These are phyloP conservation scores for Tachysurus vachellii DNA, from an alignment of 2,113 vertebrate species.

Conservation along the genomic window DNA sequence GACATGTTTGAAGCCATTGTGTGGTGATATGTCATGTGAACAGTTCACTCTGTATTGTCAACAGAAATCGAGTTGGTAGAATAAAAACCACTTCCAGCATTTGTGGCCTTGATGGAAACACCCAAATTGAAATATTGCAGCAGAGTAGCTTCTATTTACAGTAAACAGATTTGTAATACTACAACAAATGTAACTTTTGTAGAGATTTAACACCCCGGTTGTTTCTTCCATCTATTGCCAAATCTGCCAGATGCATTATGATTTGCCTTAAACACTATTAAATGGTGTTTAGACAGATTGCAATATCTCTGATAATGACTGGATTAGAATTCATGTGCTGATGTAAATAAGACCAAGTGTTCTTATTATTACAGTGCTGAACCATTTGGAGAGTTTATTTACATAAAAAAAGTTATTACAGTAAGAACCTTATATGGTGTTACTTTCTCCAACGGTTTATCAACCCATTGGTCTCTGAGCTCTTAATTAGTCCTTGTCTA, in stretches of 20 bases:
- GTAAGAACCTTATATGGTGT: not conserved
- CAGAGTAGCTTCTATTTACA: constrained; percentile 35
- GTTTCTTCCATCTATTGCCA: constrained; percentile 24
- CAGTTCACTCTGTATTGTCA: constrained; percentile 35
- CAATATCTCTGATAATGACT: not conserved
- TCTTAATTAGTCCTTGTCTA: not conserved
- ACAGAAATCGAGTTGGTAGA: constrained; percentile 26
- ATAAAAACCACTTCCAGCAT: constrained; percentile 24
- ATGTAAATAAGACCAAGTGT: not conserved
- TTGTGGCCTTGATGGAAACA: constrained; percentile 14
- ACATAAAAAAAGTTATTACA: not conserved
- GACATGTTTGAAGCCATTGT: constrained; percentile 29
- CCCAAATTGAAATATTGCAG: constrained; percentile 25
- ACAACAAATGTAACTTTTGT: constrained; percentile 7
- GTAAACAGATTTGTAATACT: constrained; percentile 54
- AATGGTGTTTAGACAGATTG: not conserved
- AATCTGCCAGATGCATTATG: not conserved
- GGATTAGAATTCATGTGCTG: not conserved
- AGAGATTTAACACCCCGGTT: constrained; percentile 1
- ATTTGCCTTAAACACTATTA: constrained; percentile 77
- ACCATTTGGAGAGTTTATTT: not conserved
- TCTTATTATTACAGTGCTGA: not conserved
- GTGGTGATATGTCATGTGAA: constrained; percentile 23
- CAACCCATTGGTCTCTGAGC: not conserved
- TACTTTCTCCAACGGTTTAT: not conserved